A percentile compares a stretch with the other conserved stretches of the same genome.
Evolutionary conservation across 2,888 invertebrate species (phyloP).

Genomic region (Standfussiana lucernea): DNA sequence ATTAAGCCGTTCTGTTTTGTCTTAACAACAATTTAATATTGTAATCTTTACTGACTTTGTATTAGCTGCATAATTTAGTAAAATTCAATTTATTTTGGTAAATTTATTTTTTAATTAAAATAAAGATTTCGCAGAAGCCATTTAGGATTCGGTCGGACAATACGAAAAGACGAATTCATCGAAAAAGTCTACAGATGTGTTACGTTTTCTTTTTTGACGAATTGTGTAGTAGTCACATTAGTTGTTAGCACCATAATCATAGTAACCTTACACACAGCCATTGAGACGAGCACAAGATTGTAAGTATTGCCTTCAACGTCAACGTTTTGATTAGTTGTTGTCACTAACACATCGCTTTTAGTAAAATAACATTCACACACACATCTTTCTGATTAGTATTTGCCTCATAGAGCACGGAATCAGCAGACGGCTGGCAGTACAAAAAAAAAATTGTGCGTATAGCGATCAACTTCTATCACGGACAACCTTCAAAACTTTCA

Average conservation of each 20-base stretch:
- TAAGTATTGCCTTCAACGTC: conserved; percentile 16
- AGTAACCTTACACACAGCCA: background rate
- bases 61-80: background rate
- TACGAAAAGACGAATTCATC: background rate
- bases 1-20: background rate
- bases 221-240: conserved; percentile 20
- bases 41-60: too few species aligned
- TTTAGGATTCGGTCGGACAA: conserved; percentile 26
- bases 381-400: background rate
- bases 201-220: conserved; percentile 13
- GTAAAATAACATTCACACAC: background rate
- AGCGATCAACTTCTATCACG: background rate
- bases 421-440: background rate
- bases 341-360: background rate
- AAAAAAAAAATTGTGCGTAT: background rate
- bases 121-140: background rate
- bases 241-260: background rate
- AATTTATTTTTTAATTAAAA: background rate
- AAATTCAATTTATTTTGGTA: too few species aligned
- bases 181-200: conserved; percentile 9
- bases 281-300: background rate
- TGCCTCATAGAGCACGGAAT: background rate
- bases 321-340: background rate
- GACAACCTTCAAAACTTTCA: background rate
- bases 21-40: background rate